Base-by-base conservation (phyloP, 2,888 invertebrate genomes). In the Tolmerus cingulatus region DNA sequence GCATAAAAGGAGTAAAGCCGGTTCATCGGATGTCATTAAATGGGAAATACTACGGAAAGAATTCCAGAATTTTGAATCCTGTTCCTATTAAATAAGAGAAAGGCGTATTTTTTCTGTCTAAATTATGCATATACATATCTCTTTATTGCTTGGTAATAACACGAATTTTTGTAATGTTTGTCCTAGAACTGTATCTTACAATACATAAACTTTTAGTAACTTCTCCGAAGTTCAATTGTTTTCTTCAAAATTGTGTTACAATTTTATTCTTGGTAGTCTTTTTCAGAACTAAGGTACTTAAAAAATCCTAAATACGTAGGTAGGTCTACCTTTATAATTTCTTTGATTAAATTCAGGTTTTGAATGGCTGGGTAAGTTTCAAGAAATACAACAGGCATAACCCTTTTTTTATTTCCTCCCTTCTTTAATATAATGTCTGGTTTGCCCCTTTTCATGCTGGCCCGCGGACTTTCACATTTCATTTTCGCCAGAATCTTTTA, bases 401-500 rank as follows among this genome's bases (percentile, higher is more conserved):
- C 12, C 7, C 16, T 76, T 16, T 34, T 74, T 14, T 30, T n/a
- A 19, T 16, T 76, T 76, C 30, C 5, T 8, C 34, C n/a, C 34
- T 76, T n/a, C 30, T 30, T 74, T n/a, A 34, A 7, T 7, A 34
- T 34, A 34, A 5, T 4, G 34, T 34, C 34, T 34, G 34, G 34
- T 34, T 7, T 34, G 34, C 14, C 19, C 74, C 74, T 30, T 34
- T 30, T 34, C 30, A 74, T 74, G 7, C 14, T 40, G 2, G 77
- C n/a, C 77, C 1, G 37, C 40, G 19, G 77, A 19, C 23, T 78
- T 79, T 51, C 51, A 79, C 79, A 79, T 79, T 79, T 79, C 79
- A 79, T 79, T 79, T 79, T 79, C 27, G 51, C 79, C 23, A 30
- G n/a, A 34, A 79, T 79, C 40, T 23, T 19, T 79, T 51, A 79